Base-by-base conservation (phyloP, 2,888 invertebrate genomes). In the Dasypolia templi region DNA sequence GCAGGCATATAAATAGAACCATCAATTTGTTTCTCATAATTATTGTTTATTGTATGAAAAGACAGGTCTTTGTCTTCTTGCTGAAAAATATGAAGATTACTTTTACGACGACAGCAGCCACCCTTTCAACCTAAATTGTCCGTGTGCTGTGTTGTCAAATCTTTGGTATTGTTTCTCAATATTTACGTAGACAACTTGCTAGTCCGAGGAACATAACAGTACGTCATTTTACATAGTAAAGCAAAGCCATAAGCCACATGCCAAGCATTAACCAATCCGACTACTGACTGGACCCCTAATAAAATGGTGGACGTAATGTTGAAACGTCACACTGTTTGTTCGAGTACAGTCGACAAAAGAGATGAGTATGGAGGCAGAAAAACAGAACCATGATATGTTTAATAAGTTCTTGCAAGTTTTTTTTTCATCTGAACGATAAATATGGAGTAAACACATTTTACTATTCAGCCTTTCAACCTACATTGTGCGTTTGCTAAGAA, bases 221-320 rank as follows among this genome's bases (percentile, higher is more conserved):
- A 26, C 22, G 19, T 32, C 17, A 67, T 71, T 77, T 70, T 39
- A 71, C 29, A 69, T 70, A 46, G 51, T 76, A 26, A 69, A 62
- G 29, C 19, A 35, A 35, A 49, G 32, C 7, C 35, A 58, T 46
- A 64, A 44, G 14, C 42, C 9, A 35, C 19, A 1, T 62, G 22
- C 14, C 7, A n/a, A 51, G 58, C 46, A 58, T 59, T 55, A 39
- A 70, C 14, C 26, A 58, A 46, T 14, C n/a, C 46, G 59, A 35
- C 46, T 32, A 56, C 59, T 26, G 39, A 1, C 32, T 49, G 17
- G 32, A 63, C 56, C 26, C 44, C 32, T 32, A 51, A 74, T 53
- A 46, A 81, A 78, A 78, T 17, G 9, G 32, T 17, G 17, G 4
- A 58, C 35, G 7, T 56, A 39, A 44, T 49, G 55, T 42, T 51